A percentile compares a stretch with the other conserved stretches of the same genome.
phyloP scores from a whole-genome alignment of 2,113 vertebrate genomes.

The Benitochromis conjunctus region DNA sequence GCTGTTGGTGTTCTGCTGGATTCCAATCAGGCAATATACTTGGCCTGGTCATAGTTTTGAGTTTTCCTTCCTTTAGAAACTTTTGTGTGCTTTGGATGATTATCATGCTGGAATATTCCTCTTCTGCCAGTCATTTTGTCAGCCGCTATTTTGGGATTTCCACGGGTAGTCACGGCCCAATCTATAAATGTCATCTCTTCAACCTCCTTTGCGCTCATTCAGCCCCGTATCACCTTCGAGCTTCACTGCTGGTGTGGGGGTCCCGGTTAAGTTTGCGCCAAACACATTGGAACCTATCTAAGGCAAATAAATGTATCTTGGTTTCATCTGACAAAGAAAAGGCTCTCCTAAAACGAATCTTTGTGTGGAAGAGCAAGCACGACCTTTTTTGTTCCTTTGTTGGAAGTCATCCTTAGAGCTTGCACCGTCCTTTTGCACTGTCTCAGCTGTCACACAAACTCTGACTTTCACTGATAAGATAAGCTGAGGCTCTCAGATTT shows the following conservation, averaged over 20 bases:
- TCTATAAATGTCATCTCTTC: not conserved
- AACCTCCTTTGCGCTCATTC: not conserved
- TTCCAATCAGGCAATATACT: not conserved
- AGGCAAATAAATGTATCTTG: not conserved
- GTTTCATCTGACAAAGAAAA: not conserved
- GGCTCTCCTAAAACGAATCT: not conserved
- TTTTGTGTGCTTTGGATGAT: not conserved
- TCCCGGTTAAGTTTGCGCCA: fast-evolving
- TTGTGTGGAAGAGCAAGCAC: not conserved
- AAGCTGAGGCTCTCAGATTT: not conserved
- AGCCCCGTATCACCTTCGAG: not conserved
- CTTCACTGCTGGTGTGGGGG: not conserved
- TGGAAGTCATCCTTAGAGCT: not conserved
- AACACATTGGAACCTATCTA: not conserved
- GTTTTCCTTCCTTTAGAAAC: not conserved
- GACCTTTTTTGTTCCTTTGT: not conserved
- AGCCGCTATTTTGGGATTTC: not conserved
- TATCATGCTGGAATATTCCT: not conserved
- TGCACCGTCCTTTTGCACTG: not conserved
- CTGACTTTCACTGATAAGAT: not conserved
- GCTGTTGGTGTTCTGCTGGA: not conserved
- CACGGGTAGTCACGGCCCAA: not conserved
- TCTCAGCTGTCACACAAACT: not conserved
- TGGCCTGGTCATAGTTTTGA: not conserved
- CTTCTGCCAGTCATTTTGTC: not conserved